A percentile compares a stretch with the other conserved stretches of the same genome.
Evolutionary conservation across 2,888 invertebrate genomes (phyloP).

Genomic region (Acleris emargana): DNA sequence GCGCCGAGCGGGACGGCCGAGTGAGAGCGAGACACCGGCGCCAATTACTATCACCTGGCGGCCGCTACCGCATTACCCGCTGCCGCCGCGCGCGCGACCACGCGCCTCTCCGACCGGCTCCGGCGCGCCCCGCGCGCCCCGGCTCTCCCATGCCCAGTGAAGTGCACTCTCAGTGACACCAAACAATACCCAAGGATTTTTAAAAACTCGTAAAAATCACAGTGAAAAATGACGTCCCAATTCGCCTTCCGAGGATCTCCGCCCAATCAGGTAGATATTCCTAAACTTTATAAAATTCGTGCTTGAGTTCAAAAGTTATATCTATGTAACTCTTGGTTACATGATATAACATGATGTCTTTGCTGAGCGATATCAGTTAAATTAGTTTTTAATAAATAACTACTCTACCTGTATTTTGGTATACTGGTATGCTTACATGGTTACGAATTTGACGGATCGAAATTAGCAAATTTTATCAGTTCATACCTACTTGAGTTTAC

Average conservation of each 20-base stretch:
- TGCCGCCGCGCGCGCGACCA: constrained; percentile 84
- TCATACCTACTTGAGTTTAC: too few species aligned
- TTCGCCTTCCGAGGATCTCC: constrained; percentile 82
- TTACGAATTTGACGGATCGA: constrained; percentile 1
- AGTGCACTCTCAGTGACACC: constrained; percentile 77
- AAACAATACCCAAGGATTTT: constrained; percentile 55
- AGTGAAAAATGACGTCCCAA: constrained; percentile 80
- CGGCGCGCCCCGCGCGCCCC: constrained; percentile 59
- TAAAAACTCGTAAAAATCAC: constrained; percentile 51
- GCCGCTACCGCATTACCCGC: constrained; percentile 86
- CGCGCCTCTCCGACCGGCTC: constrained; percentile 65
- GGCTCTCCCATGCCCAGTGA: constrained; percentile 70
- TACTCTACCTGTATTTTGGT: constrained; percentile 32
- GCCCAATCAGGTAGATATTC: constrained; percentile 74
- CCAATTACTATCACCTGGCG: constrained; percentile 86
- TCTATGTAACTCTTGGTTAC: constrained; percentile 5
- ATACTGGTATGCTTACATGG: constrained; percentile 47
- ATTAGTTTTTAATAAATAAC: constrained; percentile 22
- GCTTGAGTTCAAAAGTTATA: constrained; percentile 28
- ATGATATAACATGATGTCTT: constrained; percentile 5
- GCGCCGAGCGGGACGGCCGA: constrained; percentile 80
- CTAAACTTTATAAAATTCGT: constrained; percentile 19
- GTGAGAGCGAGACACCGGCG: constrained; percentile 80
- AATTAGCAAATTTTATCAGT: too few species aligned
- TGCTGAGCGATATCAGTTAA: constrained; percentile 31